Conservation (phyloP, 2,113 vertebrate species). For the Strigops habroptila region DNA sequence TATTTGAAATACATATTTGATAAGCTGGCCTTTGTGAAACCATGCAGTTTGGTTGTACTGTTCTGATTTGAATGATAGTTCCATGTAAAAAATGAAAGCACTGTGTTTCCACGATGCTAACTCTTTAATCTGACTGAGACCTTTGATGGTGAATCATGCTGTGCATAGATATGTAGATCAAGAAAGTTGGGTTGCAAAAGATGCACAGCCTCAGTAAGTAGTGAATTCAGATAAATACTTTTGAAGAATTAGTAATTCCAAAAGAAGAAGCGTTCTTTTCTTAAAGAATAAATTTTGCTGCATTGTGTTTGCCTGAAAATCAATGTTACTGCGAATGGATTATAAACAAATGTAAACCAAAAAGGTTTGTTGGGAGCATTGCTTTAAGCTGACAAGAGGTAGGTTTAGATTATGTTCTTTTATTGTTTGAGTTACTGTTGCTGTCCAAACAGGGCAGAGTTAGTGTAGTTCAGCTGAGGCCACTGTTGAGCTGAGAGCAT, state of each 20-base stretch:
- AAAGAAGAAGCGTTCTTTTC: background rate
- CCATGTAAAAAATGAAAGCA: background rate
- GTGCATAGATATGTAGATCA: background rate
- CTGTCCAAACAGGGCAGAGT: background rate
- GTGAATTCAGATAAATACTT: background rate
- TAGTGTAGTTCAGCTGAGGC: background rate
- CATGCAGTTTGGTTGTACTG: rapidly evolving
- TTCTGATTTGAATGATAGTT: background rate
- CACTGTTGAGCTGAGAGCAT: rapidly evolving
- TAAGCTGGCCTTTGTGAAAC: background rate
- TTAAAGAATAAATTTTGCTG: background rate
- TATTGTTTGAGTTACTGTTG: background rate
- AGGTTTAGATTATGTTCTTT: background rate
- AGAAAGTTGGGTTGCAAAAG: background rate
- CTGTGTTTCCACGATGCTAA: background rate
- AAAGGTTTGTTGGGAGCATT: background rate
- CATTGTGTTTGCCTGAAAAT: background rate
- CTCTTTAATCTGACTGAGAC: background rate
- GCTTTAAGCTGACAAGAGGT: background rate
- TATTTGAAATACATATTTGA: rapidly evolving
- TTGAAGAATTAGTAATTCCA: background rate
- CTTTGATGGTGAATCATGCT: background rate
- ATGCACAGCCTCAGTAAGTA: background rate
- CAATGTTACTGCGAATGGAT: background rate
- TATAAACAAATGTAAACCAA: background rate